Evolutionary conservation across 2,797 vertebrate species (phyloP).

Genomic region (Lateolabrax maculatus): DNA sequence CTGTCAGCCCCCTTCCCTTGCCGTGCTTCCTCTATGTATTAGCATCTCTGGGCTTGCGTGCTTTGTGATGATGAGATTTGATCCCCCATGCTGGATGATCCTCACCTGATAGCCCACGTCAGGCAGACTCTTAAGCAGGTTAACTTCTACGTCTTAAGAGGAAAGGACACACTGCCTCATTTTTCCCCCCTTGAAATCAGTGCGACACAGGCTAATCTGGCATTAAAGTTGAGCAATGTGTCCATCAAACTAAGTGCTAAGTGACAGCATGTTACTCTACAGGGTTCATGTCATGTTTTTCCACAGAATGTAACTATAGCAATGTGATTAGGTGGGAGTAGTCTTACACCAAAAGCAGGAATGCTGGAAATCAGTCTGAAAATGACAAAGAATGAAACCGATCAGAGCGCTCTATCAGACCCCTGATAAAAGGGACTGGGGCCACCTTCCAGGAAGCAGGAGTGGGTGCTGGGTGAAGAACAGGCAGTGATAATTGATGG

Average conservation of each 20-base stretch:
- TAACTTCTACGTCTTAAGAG: conserved; percentile 74
- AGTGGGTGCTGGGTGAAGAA: conserved; percentile 62
- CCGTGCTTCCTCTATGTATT: conserved; percentile 63
- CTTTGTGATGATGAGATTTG: conserved; percentile 83
- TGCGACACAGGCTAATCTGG: conserved; percentile 60
- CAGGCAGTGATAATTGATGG: conserved; percentile 84
- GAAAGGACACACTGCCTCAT: conserved; percentile 68
- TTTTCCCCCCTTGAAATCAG: conserved; percentile 54
- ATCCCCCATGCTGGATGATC: conserved; percentile 80
- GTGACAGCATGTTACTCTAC: conserved; percentile 43
- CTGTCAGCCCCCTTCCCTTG: conserved; percentile 21
- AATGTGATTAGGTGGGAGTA: not conserved
- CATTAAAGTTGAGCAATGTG: conserved; percentile 61
- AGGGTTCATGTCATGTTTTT: conserved; percentile 10
- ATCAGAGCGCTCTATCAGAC: not conserved
- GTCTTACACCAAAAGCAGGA: conserved; percentile 12
- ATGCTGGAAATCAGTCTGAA: conserved; percentile 1
- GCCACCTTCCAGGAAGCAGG: conserved; percentile 47
- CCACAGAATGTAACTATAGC: conserved; percentile 6
- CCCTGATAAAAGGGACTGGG: conserved; percentile 25
- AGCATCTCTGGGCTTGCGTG: conserved; percentile 82
- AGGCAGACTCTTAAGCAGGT: conserved; percentile 81
- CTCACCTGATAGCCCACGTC: conserved; percentile 76
- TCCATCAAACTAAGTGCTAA: conserved; percentile 56
- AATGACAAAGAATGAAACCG: not conserved